phyloP scores from a whole-genome alignment of 2,113 vertebrate genomes.

The Eurypyga helias region DNA sequence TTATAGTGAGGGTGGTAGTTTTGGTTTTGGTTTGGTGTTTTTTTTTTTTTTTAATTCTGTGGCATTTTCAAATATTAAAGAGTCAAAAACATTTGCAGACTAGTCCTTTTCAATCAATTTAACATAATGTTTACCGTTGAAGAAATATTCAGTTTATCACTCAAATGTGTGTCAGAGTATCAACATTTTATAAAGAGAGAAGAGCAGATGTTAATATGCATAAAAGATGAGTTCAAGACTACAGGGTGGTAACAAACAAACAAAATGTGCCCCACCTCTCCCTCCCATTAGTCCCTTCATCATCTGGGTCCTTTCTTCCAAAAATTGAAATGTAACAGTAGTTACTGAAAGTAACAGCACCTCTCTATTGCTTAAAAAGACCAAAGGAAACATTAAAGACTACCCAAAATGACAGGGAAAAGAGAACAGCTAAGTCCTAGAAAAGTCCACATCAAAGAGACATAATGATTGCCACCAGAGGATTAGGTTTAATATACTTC shows the following conservation, averaged over 20 bases:
- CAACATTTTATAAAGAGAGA: not conserved
- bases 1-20: constrained; percentile 43
- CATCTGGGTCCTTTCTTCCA: not conserved
- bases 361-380: not conserved
- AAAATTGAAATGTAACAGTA: not conserved
- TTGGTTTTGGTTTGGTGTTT: too few species aligned
- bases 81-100: not conserved
- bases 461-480: rapidly evolving
- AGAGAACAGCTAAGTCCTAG: not conserved
- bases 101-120: not conserved
- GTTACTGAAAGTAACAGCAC: not conserved
- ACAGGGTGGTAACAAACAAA: not conserved
- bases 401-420: not conserved
- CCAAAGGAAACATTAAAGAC: not conserved
- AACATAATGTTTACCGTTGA: not conserved
- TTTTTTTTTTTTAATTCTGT: not conserved
- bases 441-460: not conserved
- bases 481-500: not conserved
- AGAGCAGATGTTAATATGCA: constrained; percentile 26
- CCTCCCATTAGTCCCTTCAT: not conserved
- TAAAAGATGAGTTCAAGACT: constrained; percentile 10
- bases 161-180: not conserved
- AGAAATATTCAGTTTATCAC: not conserved
- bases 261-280: not conserved
- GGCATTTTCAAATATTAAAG: not conserved